Percentiles rank a stretch among this genome's conserved stretches.
Evolutionary conservation across 1,140 invertebrate species (phyloP).

Genomic region (Amyelois transitella): DNA sequence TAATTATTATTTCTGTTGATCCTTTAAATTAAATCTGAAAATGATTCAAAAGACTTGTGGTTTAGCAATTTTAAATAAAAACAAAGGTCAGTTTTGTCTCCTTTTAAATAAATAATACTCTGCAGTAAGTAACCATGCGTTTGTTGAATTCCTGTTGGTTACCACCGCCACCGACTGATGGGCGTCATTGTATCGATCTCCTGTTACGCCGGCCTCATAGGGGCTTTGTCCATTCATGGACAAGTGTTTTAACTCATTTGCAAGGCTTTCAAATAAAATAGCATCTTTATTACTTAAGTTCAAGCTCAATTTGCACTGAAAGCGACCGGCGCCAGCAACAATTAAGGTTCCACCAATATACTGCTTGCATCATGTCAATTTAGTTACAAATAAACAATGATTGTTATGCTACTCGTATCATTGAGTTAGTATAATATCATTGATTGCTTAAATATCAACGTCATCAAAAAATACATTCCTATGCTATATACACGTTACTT

Average conservation of each 20-base stretch:
- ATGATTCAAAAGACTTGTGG: too few species aligned
- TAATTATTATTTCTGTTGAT: too few species aligned
- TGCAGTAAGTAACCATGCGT: not conserved
- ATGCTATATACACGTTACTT: too few species aligned
- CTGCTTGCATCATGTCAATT: not conserved
- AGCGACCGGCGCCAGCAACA: not conserved
- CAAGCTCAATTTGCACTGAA: not conserved
- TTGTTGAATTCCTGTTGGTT: conserved; percentile 27
- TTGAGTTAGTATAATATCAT: too few species aligned
- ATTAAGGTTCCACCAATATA: not conserved
- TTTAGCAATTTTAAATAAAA: too few species aligned
- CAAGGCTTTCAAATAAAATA: not conserved
- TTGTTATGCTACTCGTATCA: too few species aligned
- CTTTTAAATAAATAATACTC: too few species aligned
- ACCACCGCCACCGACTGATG: conserved; percentile 35
- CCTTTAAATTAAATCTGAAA: too few species aligned
- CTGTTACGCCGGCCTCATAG: conserved; percentile 33
- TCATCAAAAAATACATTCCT: too few species aligned
- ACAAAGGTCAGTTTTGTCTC: too few species aligned
- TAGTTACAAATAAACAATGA: too few species aligned
- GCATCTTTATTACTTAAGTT: not conserved
- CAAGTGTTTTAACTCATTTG: not conserved
- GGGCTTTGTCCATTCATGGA: conserved; percentile 9
- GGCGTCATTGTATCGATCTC: conserved; percentile 63
- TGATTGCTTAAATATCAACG: too few species aligned